Percentiles rank a stretch among this genome's conserved stretches.
These are phyloP conservation scores for Euspilapteryx auroguttella DNA, from an alignment of 2,888 invertebrate species.

Conservation along the genomic window DNA sequence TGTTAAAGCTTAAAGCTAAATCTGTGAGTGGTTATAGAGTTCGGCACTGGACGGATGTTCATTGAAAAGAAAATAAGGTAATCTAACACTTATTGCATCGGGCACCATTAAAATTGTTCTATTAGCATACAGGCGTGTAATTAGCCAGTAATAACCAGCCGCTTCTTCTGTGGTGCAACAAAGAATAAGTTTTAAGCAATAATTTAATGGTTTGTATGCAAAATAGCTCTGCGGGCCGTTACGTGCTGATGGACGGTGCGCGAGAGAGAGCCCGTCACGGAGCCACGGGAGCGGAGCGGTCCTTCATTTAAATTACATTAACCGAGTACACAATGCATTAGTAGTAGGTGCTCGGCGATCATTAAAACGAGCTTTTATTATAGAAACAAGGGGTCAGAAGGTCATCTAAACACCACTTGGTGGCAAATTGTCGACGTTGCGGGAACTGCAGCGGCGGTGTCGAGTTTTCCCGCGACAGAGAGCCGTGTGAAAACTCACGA, in stretches of 20 bases:
- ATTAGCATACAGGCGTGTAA: conserved; percentile 55
- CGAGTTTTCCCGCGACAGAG: conserved; percentile 2
- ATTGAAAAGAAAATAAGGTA: no score
- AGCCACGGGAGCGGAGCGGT: conserved; percentile 54
- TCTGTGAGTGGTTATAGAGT: no score
- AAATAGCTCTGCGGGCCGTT: conserved; percentile 48
- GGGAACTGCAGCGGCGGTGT: not conserved
- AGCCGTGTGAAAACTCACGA: conserved; percentile 49
- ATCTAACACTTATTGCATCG: no score
- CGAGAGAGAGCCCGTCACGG: conserved; percentile 49
- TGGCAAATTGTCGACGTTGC: not conserved
- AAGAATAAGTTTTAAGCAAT: conserved; percentile 60
- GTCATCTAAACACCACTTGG: not conserved
- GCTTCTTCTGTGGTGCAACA: conserved; percentile 41
- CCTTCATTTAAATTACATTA: conserved; percentile 55
- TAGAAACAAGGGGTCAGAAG: not conserved
- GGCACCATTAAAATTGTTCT: conserved; percentile 42
- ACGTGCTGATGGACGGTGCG: conserved; percentile 54
- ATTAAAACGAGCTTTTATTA: conserved; percentile 2
- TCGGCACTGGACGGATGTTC: no score
- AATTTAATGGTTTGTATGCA: conserved; percentile 61
- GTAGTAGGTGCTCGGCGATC: not conserved
- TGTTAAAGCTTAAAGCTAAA: no score
- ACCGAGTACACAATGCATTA: conserved; percentile 8
- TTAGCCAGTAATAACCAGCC: conserved; percentile 54